Evolutionary conservation across 2,888 invertebrate genomes (phyloP).

Genomic region (Dyspetes luteomarginatus): DNA sequence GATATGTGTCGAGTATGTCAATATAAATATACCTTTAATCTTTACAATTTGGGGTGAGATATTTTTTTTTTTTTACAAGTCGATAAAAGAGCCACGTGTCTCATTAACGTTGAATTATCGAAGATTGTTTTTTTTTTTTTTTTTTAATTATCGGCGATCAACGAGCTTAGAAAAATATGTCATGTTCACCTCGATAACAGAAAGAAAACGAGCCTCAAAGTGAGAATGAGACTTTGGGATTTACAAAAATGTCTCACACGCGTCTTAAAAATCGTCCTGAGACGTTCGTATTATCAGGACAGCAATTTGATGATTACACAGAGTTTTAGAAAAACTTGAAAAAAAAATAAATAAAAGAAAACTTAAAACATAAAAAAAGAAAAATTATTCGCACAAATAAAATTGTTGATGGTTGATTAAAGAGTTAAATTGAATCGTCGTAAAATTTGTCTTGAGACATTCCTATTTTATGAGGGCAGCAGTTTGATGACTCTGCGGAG

Average conservation of each 20-base stretch:
- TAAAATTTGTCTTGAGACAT: constrained; percentile 10
- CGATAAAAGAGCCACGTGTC: constrained; percentile 29
- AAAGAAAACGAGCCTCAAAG: not conserved
- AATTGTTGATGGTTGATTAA: too few species aligned
- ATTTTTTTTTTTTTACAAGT: constrained; percentile 28
- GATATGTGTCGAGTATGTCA: constrained; percentile 77
- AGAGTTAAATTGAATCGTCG: too few species aligned
- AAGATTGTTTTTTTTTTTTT: constrained; percentile 40
- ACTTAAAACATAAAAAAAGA: not conserved
- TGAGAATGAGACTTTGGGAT: not conserved
- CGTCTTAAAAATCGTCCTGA: not conserved
- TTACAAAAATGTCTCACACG: not conserved
- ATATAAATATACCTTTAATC: constrained; percentile 72
- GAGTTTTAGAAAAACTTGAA: not conserved
- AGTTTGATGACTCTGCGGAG: constrained; percentile 24
- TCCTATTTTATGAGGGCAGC: constrained; percentile 44
- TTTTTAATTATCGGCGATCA: constrained; percentile 37
- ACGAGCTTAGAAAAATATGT: constrained; percentile 65
- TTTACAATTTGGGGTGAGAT: constrained; percentile 60
- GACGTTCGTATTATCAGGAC: constrained; percentile 45
- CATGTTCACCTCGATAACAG: constrained; percentile 45
- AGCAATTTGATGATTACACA: constrained; percentile 23
- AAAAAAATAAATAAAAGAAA: not conserved
- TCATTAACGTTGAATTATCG: constrained; percentile 39
- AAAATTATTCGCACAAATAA: too few species aligned